phyloP scores from a whole-genome alignment of 2,888 invertebrate species.

The Stenoptilia bipunctidactyla region DNA sequence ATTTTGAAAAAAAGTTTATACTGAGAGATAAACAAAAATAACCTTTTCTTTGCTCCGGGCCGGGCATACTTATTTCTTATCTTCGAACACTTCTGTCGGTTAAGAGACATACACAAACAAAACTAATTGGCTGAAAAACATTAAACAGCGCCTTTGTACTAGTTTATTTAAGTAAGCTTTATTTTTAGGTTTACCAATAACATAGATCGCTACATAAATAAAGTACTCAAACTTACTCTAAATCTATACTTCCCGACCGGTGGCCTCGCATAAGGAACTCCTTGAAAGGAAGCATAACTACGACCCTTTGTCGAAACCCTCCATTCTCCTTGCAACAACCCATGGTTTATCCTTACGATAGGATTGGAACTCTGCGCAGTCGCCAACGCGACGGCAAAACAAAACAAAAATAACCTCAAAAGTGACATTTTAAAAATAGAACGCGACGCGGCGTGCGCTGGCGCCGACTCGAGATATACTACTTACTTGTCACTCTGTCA shows the following conservation, averaged over 20 bases:
- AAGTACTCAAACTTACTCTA: slow-evolving; percentile 53
- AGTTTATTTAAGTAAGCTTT: too few species aligned
- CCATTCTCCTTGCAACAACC: slow-evolving; percentile 47
- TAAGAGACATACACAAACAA: too few species aligned
- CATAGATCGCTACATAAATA: too few species aligned
- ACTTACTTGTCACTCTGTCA: too few species aligned
- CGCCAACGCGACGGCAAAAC: slow-evolving; percentile 20
- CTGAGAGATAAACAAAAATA: too few species aligned
- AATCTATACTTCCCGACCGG: slow-evolving; percentile 75
- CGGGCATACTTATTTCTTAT: too few species aligned
- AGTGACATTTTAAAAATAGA: slow-evolving; percentile 23
- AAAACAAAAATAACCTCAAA: slow-evolving; percentile 26
- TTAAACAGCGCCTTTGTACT: too few species aligned
- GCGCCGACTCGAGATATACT: background rate
- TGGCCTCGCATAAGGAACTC: slow-evolving; percentile 76
- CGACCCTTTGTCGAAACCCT: slow-evolving; percentile 45
- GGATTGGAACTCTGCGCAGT: slow-evolving; percentile 33
- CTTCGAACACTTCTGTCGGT: too few species aligned
- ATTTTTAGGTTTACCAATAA: too few species aligned
- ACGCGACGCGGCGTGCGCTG: slow-evolving; percentile 22
- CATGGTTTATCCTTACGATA: slow-evolving; percentile 37
- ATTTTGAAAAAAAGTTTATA: too few species aligned
- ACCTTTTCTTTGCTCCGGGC: too few species aligned
- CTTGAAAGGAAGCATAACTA: slow-evolving; percentile 71
- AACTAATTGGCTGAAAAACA: too few species aligned